These are phyloP conservation scores for Adineta ricciae DNA, from an alignment of 2,888 invertebrate species.

Conservation along the genomic window DNA sequence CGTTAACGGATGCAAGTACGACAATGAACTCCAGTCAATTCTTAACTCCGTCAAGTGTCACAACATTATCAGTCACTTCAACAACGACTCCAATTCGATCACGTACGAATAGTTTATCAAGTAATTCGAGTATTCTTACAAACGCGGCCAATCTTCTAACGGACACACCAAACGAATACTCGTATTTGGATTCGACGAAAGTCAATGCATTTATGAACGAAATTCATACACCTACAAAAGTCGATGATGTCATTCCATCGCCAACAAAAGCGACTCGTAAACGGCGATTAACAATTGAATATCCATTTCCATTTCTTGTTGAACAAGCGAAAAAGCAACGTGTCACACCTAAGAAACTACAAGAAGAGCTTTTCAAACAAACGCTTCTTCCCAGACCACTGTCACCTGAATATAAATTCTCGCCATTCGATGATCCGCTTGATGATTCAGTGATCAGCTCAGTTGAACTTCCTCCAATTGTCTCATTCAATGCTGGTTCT, in stretches of 20 bases:
- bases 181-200: background rate
- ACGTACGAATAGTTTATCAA: background rate
- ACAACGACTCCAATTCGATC: background rate
- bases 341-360: background rate
- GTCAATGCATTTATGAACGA: constrained; percentile 1
- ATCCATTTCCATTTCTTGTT: constrained; percentile 17
- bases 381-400: background rate
- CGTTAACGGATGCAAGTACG: background rate
- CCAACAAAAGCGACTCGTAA: background rate
- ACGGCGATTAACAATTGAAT: constrained; percentile 2
- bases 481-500: background rate
- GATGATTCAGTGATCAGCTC: background rate
- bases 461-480: background rate
- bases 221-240: background rate
- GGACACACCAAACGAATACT: constrained; percentile 5
- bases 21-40: background rate
- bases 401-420: background rate
- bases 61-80: background rate
- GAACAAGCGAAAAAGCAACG: background rate
- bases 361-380: background rate
- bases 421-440: background rate
- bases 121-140: background rate
- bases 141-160: background rate
- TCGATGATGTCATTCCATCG: background rate
- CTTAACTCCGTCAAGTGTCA: background rate